These are phyloP conservation scores for Apis dorsata DNA, from an alignment of 1,140 invertebrate species.

Conservation along the genomic window DNA sequence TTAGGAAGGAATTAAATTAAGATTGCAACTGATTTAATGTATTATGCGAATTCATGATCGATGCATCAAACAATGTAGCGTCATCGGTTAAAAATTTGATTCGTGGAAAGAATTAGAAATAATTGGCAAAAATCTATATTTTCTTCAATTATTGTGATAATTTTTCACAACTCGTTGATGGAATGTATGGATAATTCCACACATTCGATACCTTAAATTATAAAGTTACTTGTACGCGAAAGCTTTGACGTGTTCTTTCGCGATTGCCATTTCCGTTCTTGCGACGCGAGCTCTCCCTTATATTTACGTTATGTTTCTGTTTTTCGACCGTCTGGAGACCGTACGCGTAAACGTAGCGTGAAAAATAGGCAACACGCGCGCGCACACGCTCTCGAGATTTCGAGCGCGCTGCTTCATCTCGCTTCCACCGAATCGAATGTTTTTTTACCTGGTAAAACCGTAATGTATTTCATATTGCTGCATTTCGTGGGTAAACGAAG, in stretches of 20 bases:
- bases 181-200: not conserved
- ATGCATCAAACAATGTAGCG: too few species aligned
- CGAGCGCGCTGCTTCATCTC: not conserved
- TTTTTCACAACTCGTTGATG: not conserved
- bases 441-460: constrained; percentile 55
- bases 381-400: not conserved
- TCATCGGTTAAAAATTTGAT: too few species aligned
- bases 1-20: too few species aligned
- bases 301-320: not conserved
- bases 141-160: too few species aligned
- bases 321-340: not conserved
- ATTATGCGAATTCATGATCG: too few species aligned
- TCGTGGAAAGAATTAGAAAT: too few species aligned
- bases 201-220: not conserved
- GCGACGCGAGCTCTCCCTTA: not conserved
- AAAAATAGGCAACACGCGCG: not conserved
- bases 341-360: not conserved
- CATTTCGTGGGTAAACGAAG: constrained; percentile 62
- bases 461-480: constrained; percentile 72
- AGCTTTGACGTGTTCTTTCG: not conserved
- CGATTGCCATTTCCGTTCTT: not conserved
- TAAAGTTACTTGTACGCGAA: not conserved
- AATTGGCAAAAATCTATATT: too few species aligned
- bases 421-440: constrained; percentile 50
- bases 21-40: too few species aligned